Evolutionary conservation across 92 coral and sea anemone genomes (phyloP), one percentile per base, ranked within the genome.

Genomic region (Siderastrea radians): DNA sequence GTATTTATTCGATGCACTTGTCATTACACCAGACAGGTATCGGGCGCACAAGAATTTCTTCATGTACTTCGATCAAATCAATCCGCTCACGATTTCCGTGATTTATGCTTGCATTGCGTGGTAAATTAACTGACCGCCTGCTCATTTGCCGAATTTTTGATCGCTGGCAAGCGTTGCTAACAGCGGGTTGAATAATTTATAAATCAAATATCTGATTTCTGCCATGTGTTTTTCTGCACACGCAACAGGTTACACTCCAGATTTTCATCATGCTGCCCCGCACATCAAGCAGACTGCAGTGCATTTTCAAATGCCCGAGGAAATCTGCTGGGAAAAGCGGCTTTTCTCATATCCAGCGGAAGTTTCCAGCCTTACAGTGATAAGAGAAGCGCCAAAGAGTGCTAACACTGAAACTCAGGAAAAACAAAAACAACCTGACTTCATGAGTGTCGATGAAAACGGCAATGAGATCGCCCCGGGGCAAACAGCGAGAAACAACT

Each of bases 281-380:
- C 83, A 75, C 59, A 88, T 80, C 68, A 90, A 86, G 70, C 84
- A 77, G 14, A n/a, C 94, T 14, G 84, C 81, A 73, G 85, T 89
- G 59, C 68, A 79, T 52, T 53, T 60, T 5, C 80, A 84, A 51
- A 84, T 84, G 49, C 80, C 87, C 10, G 57, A 78, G 52, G 95
- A 89, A 82, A 77, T 83, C 83, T 82, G 75, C 65, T 95, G 92
- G 98, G 95, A 89, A 81, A 95, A 50, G 86, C 83, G 76, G 47
- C 75, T 49, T 44, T 87, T 87, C 58, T 81, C 96, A 10, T 95
- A 95, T 75, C 98, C 98, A 46, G 96, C 98, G 4, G 98, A 95
- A 91, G 96, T 95, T 13, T 88, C 98, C 16, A 83, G 86, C 80
- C 72, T 93, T 50, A 78, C 85, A 75, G 90, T 72, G 68, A 90